These are phyloP conservation scores for Macroteleia sp. DNA, from an alignment of 2,888 invertebrate species.

Conservation along the genomic window DNA sequence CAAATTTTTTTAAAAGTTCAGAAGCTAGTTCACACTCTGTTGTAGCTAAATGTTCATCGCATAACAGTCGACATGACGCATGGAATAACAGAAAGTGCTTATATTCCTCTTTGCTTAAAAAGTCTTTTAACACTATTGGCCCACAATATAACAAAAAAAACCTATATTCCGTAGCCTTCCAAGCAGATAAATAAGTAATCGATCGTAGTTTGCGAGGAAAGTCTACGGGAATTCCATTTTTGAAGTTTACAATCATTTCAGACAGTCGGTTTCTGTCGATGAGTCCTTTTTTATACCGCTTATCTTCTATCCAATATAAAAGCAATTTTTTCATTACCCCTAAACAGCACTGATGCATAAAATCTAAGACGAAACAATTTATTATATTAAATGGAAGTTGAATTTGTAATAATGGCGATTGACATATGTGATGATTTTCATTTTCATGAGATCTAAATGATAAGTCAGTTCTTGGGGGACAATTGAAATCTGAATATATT, in stretches of 20 bases:
- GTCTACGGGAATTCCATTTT: constrained; percentile 8
- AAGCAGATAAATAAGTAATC: not conserved
- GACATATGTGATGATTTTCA: constrained; percentile 34
- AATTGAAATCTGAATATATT: constrained; percentile 4
- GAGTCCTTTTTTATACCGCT: constrained; percentile 11
- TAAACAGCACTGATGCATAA: constrained; percentile 16
- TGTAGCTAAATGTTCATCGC: not conserved
- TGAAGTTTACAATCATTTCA: not conserved
- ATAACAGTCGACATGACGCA: constrained; percentile 5
- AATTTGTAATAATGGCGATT: constrained; percentile 43
- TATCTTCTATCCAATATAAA: constrained; percentile 6
- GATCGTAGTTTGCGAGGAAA: constrained; percentile 20
- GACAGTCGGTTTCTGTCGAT: not conserved
- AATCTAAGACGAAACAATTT: constrained; percentile 5
- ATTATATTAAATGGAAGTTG: not conserved
- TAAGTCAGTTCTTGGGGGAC: constrained; percentile 6
- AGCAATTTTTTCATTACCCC: constrained; percentile 31
- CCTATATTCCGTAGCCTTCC: constrained; percentile 24
- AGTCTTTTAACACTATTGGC: constrained; percentile 7
- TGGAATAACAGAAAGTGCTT: constrained; percentile 16
- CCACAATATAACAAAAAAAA: constrained; percentile 20
- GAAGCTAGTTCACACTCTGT: not conserved
- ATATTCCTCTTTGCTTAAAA: not conserved
- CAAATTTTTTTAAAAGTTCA: not conserved
- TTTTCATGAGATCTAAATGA: constrained; percentile 40